These are phyloP conservation scores for Smittia aterrima DNA, from an alignment of 2,888 invertebrate genomes.

Conservation along the genomic window DNA sequence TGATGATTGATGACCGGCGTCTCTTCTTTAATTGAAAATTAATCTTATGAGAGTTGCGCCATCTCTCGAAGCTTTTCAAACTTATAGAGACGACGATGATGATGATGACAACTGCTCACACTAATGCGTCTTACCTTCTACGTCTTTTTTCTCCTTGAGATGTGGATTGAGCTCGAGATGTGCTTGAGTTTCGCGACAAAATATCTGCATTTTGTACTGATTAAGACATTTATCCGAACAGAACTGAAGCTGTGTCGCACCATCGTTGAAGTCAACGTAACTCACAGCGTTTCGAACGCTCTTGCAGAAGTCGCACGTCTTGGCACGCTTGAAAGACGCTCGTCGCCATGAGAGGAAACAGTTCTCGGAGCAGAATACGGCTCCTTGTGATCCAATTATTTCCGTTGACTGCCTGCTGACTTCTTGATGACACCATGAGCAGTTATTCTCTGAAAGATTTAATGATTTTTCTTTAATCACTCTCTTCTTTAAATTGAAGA, in stretches of 20 bases:
- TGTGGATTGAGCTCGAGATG: constrained; percentile 84
- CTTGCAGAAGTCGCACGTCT: constrained; percentile 92
- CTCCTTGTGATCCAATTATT: constrained; percentile 55
- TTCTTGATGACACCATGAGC: constrained; percentile 74
- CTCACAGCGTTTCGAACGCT: constrained; percentile 87
- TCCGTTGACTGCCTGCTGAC: constrained; percentile 59
- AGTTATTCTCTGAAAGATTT: constrained; percentile 57
- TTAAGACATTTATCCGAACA: constrained; percentile 90
- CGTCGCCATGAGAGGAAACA: constrained; percentile 87
- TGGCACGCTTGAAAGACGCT: constrained; percentile 86
- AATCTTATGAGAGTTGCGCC: neutral
- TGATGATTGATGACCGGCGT: neutral
- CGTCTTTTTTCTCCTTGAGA: constrained; percentile 56
- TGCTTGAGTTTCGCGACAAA: constrained; percentile 89
- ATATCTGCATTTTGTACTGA: constrained; percentile 96
- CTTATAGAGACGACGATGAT: neutral
- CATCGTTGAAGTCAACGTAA: constrained; percentile 89
- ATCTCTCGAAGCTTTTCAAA: neutral
- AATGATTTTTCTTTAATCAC: neutral
- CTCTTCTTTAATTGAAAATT: neutral
- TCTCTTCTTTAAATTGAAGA: neutral
- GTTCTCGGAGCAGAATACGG: constrained; percentile 77
- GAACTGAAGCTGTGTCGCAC: constrained; percentile 86
- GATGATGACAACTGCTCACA: neutral
- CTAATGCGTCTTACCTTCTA: constrained; percentile 46